A percentile compares a stretch with the other conserved stretches of the same genome.
Conservation (phyloP, 2,888 invertebrate species). For the Trichogramma evanescens region DNA sequence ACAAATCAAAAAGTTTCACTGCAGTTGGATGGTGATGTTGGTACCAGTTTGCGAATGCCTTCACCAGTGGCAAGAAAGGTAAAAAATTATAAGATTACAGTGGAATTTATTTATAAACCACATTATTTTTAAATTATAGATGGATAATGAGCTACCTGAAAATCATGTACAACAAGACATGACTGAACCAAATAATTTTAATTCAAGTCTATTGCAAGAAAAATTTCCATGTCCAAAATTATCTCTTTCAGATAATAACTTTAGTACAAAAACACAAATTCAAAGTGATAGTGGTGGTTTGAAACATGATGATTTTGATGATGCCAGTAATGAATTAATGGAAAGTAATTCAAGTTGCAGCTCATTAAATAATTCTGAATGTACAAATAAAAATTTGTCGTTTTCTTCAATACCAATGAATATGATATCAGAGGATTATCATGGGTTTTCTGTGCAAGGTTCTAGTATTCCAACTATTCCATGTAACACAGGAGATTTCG, state of each 20-base stretch:
- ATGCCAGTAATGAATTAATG: slow-evolving; percentile 29
- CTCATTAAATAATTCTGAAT: slow-evolving; percentile 34
- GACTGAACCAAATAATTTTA: slow-evolving; percentile 13
- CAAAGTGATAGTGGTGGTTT: too few relatives aligned
- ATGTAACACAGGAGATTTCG: slow-evolving; percentile 56
- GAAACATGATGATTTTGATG: slow-evolving; percentile 26
- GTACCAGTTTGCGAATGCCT: slow-evolving; percentile 49
- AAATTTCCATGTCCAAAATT: too few relatives aligned
- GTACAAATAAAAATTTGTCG: slow-evolving; percentile 33
- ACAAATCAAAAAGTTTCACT: slow-evolving; percentile 58
- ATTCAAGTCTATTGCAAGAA: too few relatives aligned
- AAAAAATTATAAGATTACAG: slow-evolving; percentile 2
- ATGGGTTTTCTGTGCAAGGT: slow-evolving; percentile 56
- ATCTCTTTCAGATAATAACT: too few relatives aligned
- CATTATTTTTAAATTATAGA: slow-evolving; percentile 24
- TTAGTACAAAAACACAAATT: too few relatives aligned
- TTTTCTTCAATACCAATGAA: slow-evolving; percentile 43
- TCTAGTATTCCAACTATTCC: slow-evolving; percentile 61
- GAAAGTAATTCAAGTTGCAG: slow-evolving; percentile 32
- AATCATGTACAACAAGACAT: slow-evolving; percentile 14
- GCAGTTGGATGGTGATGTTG: slow-evolving; percentile 53
- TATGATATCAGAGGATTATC: slow-evolving; percentile 53
- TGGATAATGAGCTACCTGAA: slow-evolving; percentile 30
- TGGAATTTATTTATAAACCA: background rate
- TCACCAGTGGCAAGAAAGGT: slow-evolving; percentile 53